phyloP scores from a whole-genome alignment of 2,113 vertebrate genomes.

The Dendrocopos noguchii region DNA sequence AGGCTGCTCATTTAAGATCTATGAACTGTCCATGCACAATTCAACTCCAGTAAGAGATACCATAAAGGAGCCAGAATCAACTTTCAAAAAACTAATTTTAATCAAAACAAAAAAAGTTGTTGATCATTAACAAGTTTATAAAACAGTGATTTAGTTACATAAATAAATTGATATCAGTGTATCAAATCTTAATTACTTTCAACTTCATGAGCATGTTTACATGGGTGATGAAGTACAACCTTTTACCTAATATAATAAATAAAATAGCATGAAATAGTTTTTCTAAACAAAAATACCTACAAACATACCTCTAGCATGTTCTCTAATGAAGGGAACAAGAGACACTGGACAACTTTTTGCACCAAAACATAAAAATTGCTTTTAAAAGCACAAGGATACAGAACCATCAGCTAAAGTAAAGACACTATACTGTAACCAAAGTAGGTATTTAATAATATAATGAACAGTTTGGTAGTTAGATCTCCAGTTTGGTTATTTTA shows the following conservation, averaged over 20 bases:
- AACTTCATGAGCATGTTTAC: conserved; percentile 99
- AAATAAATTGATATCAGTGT: conserved; percentile 99
- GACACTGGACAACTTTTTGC: conserved; percentile 95
- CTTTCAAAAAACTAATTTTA: conserved; percentile 98
- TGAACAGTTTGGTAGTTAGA: conserved; percentile 96
- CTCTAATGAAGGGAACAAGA: conserved; percentile 91
- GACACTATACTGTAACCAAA: conserved; percentile 97
- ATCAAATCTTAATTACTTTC: conserved; percentile 99
- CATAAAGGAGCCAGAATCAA: conserved; percentile 82
- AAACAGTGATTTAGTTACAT: conserved; percentile 99
- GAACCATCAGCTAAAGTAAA: conserved; percentile 98
- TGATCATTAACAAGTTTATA: conserved; percentile 99
- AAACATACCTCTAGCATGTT: conserved; percentile 94
- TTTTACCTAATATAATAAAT: conserved; percentile 96
- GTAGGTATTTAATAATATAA: conserved; percentile 93
- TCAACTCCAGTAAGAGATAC: conserved; percentile 42
- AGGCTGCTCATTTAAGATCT: neutral
- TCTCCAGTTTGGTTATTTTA: conserved; percentile 99
- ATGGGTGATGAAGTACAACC: conserved; percentile 96
- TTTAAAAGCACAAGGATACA: conserved; percentile 94
- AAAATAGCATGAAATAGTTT: conserved; percentile 90
- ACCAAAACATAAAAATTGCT: conserved; percentile 89
- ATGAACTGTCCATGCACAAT: neutral
- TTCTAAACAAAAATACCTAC: conserved; percentile 94
- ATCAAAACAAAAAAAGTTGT: conserved; percentile 92